These are phyloP conservation scores for Galerucella calmariensis DNA, from an alignment of 2,888 invertebrate species.

Conservation along the genomic window DNA sequence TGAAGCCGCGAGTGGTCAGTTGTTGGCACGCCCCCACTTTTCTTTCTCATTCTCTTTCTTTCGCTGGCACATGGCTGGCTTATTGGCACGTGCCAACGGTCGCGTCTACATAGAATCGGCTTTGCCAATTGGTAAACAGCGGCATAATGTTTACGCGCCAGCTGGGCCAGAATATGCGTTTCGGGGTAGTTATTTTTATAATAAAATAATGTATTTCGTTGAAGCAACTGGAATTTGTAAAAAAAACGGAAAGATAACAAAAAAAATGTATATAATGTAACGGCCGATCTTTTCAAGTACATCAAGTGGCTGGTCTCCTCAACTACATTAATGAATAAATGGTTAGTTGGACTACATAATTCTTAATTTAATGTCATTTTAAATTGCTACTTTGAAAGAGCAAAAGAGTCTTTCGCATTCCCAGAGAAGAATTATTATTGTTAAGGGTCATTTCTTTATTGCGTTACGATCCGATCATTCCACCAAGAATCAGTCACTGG, in stretches of 20 bases:
- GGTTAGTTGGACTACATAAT: constrained; percentile 38
- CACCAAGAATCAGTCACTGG: constrained; percentile 1
- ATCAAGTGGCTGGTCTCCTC: constrained; percentile 18
- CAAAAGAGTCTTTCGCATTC: constrained; percentile 29
- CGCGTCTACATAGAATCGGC: no score
- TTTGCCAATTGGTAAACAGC: no score
- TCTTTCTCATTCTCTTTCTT: no score
- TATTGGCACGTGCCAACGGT: no score
- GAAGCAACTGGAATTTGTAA: neutral
- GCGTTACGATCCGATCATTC: neutral
- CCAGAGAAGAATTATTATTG: constrained; percentile 23
- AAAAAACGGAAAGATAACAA: neutral
- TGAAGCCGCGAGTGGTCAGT: no score
- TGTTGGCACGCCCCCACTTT: no score
- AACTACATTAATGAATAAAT: constrained; percentile 18
- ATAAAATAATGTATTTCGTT: neutral
- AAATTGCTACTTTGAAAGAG: constrained; percentile 34
- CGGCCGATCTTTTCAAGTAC: constrained; percentile 19
- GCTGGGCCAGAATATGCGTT: no score
- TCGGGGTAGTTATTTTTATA: no score
- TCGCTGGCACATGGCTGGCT: no score
- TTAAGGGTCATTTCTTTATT: constrained; percentile 23
- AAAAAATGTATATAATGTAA: constrained; percentile 8
- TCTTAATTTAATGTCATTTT: constrained; percentile 37
- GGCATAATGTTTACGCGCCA: no score